phyloP scores from a whole-genome alignment of 2,888 invertebrate genomes.

The Spodoptera picta region DNA sequence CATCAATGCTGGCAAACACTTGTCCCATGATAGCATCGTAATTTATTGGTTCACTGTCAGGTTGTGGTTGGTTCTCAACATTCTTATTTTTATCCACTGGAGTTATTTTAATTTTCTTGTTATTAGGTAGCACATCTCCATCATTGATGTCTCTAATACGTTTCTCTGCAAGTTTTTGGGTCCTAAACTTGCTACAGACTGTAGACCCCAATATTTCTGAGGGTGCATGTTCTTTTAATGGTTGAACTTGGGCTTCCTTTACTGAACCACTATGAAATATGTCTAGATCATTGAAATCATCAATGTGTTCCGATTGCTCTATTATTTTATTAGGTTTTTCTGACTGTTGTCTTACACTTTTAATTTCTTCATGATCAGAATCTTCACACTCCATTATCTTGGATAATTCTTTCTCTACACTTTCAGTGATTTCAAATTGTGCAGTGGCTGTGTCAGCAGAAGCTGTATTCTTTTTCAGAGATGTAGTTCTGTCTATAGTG shows the following conservation, averaged over 20 bases:
- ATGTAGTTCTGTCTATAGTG: constrained; percentile 59
- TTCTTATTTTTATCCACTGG: constrained; percentile 28
- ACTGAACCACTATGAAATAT: constrained; percentile 78
- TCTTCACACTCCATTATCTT: constrained; percentile 72
- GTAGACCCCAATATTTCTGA: constrained; percentile 77
- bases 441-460: constrained; percentile 79
- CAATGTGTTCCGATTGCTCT: constrained; percentile 55
- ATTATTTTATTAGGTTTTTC: constrained; percentile 9
- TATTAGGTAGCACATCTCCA: constrained; percentile 54
- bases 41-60: constrained; percentile 73
- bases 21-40: constrained; percentile 79
- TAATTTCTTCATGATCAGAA: constrained; percentile 32
- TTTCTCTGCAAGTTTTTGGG: constrained; percentile 68
- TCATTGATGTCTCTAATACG: constrained; percentile 65
- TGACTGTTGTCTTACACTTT: constrained; percentile 21
- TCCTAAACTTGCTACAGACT: constrained; percentile 56
- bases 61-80: constrained; percentile 34
- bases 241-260: constrained; percentile 69
- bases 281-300: constrained; percentile 72
- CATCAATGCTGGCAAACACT: constrained; percentile 82
- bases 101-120: constrained; percentile 70
- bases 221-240: constrained; percentile 64
- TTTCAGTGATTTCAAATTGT: constrained; percentile 79
- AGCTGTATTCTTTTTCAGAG: constrained; percentile 77
- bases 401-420: constrained; percentile 79